Conservation (phyloP, 1,140 invertebrate species). For the Phocides pigmalion region DNA sequence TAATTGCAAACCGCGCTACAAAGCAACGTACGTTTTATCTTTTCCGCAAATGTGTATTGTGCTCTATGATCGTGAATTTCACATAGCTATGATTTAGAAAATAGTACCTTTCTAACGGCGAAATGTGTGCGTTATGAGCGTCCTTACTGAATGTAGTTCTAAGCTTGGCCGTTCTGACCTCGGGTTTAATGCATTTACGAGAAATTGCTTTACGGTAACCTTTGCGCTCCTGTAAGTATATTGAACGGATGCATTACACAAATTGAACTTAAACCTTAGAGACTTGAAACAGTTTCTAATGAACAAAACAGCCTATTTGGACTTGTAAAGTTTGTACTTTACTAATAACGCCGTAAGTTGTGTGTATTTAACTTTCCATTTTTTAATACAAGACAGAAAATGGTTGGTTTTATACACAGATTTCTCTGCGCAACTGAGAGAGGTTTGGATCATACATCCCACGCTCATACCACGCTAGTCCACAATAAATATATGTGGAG, state of each 20-base stretch:
- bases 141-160: slow-evolving; percentile 17
- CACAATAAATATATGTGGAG: too few relatives aligned
- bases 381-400: too few relatives aligned
- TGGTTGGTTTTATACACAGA: too few relatives aligned
- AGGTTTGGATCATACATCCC: too few relatives aligned
- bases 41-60: slow-evolving; percentile 52
- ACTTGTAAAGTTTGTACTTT: too few relatives aligned
- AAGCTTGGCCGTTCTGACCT: slow-evolving; percentile 7
- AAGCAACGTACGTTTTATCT: slow-evolving; percentile 70
- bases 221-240: background rate
- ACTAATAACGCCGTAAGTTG: too few relatives aligned
- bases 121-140: slow-evolving; percentile 10
- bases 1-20: slow-evolving; percentile 71
- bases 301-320: too few relatives aligned
- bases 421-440: too few relatives aligned
- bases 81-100: slow-evolving; percentile 31
- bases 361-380: too few relatives aligned
- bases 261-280: background rate
- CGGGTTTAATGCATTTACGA: slow-evolving; percentile 17
- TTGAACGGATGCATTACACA: background rate
- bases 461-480: too few relatives aligned
- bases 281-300: background rate
- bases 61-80: slow-evolving; percentile 32
- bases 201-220: slow-evolving; percentile 13
- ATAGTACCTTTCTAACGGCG: slow-evolving; percentile 20